A percentile compares a stretch with the other conserved stretches of the same genome.
phyloP scores from a whole-genome alignment of 2,888 invertebrate genomes.

The Athripsodes cinereus region DNA sequence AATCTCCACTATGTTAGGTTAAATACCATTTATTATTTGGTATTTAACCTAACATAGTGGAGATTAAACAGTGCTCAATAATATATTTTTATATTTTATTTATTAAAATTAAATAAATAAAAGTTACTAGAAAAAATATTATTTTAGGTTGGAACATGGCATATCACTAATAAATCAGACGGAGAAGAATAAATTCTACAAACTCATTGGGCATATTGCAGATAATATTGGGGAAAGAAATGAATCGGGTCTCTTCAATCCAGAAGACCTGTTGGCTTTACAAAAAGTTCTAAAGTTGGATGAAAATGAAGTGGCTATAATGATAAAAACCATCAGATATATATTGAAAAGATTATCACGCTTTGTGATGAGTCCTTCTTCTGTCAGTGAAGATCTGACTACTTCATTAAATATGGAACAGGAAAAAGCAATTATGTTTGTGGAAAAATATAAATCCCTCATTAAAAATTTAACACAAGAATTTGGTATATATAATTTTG shows the following conservation, averaged over 20 bases:
- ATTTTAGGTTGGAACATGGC: constrained; percentile 20
- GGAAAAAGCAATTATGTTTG: constrained; percentile 21
- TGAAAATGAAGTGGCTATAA: constrained; percentile 15
- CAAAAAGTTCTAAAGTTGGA: constrained; percentile 23
- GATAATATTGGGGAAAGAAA: constrained; percentile 11
- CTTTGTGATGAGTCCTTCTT: constrained; percentile 24
- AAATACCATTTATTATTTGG: too few species aligned
- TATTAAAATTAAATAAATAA: too few species aligned
- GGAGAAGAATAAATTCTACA: constrained; percentile 18
- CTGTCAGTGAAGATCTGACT: constrained; percentile 14
- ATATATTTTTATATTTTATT: too few species aligned
- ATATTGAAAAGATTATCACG: constrained; percentile 24
- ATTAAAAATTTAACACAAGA: constrained; percentile 20
- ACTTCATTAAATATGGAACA: constrained; percentile 13
- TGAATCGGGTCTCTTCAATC: constrained; percentile 19
- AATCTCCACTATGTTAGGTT: too few species aligned
- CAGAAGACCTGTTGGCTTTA: constrained; percentile 18
- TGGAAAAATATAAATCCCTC: constrained; percentile 17
- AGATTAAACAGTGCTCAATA: too few species aligned
- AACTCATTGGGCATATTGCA: constrained; percentile 21
- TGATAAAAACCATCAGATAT: constrained; percentile 22
- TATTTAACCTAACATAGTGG: too few species aligned
- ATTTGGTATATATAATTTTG: constrained; percentile 20
- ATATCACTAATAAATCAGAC: constrained; percentile 18
- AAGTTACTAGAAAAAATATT: not conserved